Conservation (phyloP, 2,888 invertebrate species). For the Abrostola triplasia region DNA sequence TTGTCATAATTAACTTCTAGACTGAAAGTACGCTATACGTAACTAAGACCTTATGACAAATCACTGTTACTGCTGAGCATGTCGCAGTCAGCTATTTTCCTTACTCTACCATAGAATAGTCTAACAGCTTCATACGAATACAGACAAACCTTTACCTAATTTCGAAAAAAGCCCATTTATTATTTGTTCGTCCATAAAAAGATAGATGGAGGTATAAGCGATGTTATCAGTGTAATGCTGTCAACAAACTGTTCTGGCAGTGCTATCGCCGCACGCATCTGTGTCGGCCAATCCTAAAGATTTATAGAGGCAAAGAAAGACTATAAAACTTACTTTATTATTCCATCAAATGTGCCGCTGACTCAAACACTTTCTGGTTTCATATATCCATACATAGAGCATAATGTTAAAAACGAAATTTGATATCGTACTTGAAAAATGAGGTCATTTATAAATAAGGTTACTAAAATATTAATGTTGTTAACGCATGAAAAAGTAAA, state of each 20-base stretch:
- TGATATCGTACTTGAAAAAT: constrained; percentile 24
- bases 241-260: constrained; percentile 59
- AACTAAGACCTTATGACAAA: too few relatives aligned
- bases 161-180: constrained; percentile 44
- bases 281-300: constrained; percentile 66
- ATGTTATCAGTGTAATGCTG: constrained; percentile 62
- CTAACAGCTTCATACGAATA: constrained; percentile 12
- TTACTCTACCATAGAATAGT: background rate
- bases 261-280: constrained; percentile 69
- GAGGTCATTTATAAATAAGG: background rate
- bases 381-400: constrained; percentile 57
- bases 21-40: too few relatives aligned
- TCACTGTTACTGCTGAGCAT: too few relatives aligned
- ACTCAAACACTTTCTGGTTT: constrained; percentile 62
- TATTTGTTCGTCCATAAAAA: constrained; percentile 42
- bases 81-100: background rate
- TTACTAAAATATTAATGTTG: too few relatives aligned
- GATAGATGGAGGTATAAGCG: constrained; percentile 46
- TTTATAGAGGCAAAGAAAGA: constrained; percentile 73
- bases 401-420: constrained; percentile 49
- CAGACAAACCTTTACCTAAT: constrained; percentile 30
- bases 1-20: too few relatives aligned
- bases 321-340: constrained; percentile 80
- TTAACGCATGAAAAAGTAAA: too few relatives aligned
- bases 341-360: constrained; percentile 75